Evolutionary conservation across 1,140 invertebrate species (phyloP).

Genomic region (Hypothenemus hampei): DNA sequence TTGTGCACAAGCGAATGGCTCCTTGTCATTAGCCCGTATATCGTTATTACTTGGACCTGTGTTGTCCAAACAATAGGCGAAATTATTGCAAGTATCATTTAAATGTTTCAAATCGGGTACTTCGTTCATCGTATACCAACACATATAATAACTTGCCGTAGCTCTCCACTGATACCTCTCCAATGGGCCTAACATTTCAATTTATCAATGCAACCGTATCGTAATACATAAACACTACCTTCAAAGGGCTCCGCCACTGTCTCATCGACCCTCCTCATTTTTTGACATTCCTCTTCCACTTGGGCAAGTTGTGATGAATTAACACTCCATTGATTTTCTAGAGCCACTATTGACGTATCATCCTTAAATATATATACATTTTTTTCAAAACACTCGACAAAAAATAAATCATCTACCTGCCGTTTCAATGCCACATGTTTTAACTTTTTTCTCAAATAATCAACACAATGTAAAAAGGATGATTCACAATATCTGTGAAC

Average conservation of each 20-base stretch:
- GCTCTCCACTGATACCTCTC: conserved; percentile 56
- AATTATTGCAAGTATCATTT: conserved; percentile 57
- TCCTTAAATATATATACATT: conserved; percentile 29
- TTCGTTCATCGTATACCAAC: conserved; percentile 58
- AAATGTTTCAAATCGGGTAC: conserved; percentile 49
- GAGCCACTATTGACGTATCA: conserved; percentile 50
- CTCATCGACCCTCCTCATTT: conserved; percentile 45
- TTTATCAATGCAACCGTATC: neutral
- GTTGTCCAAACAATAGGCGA: conserved; percentile 52
- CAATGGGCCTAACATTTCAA: conserved; percentile 29
- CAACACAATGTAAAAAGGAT: conserved; percentile 52
- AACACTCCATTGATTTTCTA: conserved; percentile 47
- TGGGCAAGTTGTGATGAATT: conserved; percentile 40
- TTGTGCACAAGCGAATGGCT: conserved; percentile 54
- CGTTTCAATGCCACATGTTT: conserved; percentile 43
- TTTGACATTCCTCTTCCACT: conserved; percentile 50
- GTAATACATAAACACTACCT: conserved; percentile 34
- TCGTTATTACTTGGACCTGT: conserved; percentile 47
- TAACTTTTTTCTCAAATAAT: conserved; percentile 50
- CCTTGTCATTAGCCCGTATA: conserved; percentile 51
- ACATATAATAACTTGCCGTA: conserved; percentile 62
- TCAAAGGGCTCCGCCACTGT: conserved; percentile 51
- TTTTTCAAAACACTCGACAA: neutral
- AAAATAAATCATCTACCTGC: conserved; percentile 13
- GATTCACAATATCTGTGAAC: conserved; percentile 52